These are phyloP conservation scores for Macrosoma leucophasiata DNA, from an alignment of 2,888 invertebrate species.

Conservation along the genomic window DNA sequence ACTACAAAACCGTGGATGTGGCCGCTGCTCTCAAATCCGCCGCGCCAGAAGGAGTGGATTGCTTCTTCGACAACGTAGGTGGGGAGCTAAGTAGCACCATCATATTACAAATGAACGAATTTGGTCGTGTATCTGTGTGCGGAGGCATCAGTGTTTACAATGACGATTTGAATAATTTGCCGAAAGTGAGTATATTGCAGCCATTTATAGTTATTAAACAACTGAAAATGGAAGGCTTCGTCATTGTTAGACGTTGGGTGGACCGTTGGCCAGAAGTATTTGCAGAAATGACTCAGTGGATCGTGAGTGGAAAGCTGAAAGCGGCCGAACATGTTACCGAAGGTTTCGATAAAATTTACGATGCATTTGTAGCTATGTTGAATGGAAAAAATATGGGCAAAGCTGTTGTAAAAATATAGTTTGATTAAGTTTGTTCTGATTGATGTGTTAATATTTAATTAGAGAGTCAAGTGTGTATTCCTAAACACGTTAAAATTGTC, in stretches of 20 bases:
- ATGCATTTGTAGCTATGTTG: conserved; percentile 75
- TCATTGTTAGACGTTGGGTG: conserved; percentile 50
- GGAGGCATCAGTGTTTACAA: conserved; percentile 77
- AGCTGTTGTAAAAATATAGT: conserved; percentile 72
- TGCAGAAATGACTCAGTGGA: conserved; percentile 69
- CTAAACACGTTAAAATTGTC: too few relatives aligned
- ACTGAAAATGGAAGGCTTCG: conserved; percentile 77
- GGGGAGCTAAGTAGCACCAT: conserved; percentile 77
- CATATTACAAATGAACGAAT: conserved; percentile 75
- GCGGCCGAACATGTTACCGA: conserved; percentile 76
- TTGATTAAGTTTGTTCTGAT: too few relatives aligned
- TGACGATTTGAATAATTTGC: conserved; percentile 45
- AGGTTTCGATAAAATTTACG: conserved; percentile 78
- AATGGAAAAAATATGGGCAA: conserved; percentile 71
- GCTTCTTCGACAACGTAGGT: conserved; percentile 86
- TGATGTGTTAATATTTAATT: too few relatives aligned
- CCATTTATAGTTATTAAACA: conserved; percentile 65
- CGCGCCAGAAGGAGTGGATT: conserved; percentile 82
- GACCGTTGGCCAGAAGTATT: conserved; percentile 71
- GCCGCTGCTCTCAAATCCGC: conserved; percentile 72
- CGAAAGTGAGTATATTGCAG: conserved; percentile 49
- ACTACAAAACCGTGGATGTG: conserved; percentile 81
- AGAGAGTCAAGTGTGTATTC: too few relatives aligned
- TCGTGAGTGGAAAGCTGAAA: conserved; percentile 77
- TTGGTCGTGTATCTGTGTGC: conserved; percentile 78